These are phyloP conservation scores for Macrotrachela quadricornifera DNA, from an alignment of 1,140 invertebrate genomes.

Conservation along the genomic window DNA sequence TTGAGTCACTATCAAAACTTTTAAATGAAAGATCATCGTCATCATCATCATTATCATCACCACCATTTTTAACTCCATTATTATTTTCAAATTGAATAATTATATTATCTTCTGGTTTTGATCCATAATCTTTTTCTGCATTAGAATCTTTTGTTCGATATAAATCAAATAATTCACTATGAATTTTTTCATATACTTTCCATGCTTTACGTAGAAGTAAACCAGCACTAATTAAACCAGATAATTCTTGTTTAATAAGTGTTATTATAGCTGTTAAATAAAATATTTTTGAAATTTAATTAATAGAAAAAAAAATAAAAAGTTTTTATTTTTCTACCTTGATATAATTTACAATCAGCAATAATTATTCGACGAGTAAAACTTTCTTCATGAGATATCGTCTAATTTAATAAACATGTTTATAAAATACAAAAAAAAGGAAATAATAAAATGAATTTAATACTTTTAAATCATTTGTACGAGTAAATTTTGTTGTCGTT, in stretches of 20 bases:
- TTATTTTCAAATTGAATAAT: too few relatives aligned
- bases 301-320: too few relatives aligned
- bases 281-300: too few relatives aligned
- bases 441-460: not conserved
- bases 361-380: conserved; percentile 45
- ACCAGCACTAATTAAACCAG: conserved; percentile 45
- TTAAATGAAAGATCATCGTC: too few relatives aligned
- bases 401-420: not conserved
- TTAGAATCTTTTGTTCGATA: conserved; percentile 22
- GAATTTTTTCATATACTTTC: conserved; percentile 47
- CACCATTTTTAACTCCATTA: too few relatives aligned
- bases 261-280: conserved; percentile 34
- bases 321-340: conserved; percentile 9
- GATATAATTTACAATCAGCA: conserved; percentile 44
- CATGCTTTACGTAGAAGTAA: conserved; percentile 49
- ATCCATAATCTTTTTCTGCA: conserved; percentile 9
- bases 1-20: too few relatives aligned
- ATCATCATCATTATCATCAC: too few relatives aligned
- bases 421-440: conserved; percentile 27
- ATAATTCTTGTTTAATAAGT: conserved; percentile 43
- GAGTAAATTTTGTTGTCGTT: not conserved
- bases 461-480: not conserved
- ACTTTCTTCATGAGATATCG: conserved; percentile 18
- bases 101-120: conserved; percentile 9
- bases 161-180: conserved; percentile 37